Evolutionary conservation across 2,888 invertebrate genomes (phyloP).

Genomic region (Lithophane semibrunnea): DNA sequence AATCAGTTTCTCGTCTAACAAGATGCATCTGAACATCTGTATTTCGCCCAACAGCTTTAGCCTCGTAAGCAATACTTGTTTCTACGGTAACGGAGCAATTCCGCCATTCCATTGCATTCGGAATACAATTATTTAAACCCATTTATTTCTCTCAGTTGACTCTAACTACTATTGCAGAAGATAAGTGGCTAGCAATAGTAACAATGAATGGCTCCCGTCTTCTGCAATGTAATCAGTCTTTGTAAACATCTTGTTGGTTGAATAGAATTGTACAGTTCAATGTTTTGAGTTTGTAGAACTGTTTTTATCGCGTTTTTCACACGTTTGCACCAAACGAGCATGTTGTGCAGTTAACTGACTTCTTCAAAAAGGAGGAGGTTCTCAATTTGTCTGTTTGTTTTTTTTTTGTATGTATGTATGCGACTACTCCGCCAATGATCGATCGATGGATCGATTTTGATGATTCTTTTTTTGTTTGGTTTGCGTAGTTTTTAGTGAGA

Average conservation of each 20-base stretch:
- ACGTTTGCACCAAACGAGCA: neutral
- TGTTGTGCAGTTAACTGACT: neutral
- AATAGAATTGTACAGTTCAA: neutral
- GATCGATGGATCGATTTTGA: no score
- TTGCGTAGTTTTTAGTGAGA: no score
- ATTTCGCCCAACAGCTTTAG: neutral
- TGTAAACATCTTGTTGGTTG: slow-evolving; percentile 30
- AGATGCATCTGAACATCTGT: neutral
- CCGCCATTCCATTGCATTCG: slow-evolving; percentile 36
- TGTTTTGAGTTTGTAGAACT: neutral
- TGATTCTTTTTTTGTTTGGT: no score
- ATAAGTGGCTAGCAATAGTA: slow-evolving; percentile 48
- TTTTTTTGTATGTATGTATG: no score
- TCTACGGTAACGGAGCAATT: slow-evolving; percentile 20
- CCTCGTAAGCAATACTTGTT: slow-evolving; percentile 17
- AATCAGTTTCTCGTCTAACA: neutral
- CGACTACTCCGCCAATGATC: no score
- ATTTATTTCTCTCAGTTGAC: slow-evolving; percentile 52
- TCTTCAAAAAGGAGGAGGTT: no score
- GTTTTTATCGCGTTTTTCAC: neutral
- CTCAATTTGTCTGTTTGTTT: no score
- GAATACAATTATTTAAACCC: slow-evolving; percentile 55
- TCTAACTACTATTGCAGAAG: slow-evolving; percentile 53
- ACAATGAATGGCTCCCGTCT: slow-evolving; percentile 39
- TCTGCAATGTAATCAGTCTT: slow-evolving; percentile 46